These are phyloP conservation scores for Zapornia atra DNA, from an alignment of 2,113 vertebrate genomes.

Conservation along the genomic window DNA sequence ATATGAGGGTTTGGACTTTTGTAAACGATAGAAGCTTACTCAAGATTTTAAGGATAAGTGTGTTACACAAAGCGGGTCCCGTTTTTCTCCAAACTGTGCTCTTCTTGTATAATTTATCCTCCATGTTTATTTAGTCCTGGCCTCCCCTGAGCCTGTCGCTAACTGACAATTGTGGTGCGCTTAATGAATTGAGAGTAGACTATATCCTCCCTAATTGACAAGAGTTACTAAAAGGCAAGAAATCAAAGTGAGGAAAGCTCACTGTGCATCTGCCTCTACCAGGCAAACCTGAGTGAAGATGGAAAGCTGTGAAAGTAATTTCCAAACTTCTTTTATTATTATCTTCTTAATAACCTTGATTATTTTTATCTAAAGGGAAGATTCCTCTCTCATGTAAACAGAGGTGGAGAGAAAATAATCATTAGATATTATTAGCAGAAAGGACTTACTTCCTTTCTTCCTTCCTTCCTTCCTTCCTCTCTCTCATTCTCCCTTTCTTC, in stretches of 20 bases:
- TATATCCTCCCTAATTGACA: conserved; percentile 49
- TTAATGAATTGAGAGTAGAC: conserved; percentile 58
- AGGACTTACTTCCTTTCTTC: not conserved
- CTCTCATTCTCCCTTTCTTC: accelerated
- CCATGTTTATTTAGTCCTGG: not conserved
- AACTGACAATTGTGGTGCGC: conserved; percentile 35
- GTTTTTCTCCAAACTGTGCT: not conserved
- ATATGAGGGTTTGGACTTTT: conserved; percentile 56
- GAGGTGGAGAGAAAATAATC: not conserved
- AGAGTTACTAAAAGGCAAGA: conserved; percentile 45
- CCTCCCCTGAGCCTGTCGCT: conserved; percentile 40
- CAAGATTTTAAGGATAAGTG: conserved; percentile 20
- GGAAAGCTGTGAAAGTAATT: conserved; percentile 11
- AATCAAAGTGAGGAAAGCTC: conserved; percentile 40
- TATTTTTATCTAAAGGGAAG: not conserved
- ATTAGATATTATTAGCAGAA: not conserved
- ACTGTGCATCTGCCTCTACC: conserved; percentile 7
- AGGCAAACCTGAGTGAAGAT: conserved; percentile 3
- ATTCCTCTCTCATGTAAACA: not conserved
- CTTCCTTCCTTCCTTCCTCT: no score
- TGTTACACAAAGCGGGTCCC: not conserved
- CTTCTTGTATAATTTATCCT: not conserved
- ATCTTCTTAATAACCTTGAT: not conserved
- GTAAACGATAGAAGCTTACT: not conserved
- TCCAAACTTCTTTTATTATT: conserved; percentile 18